Evolutionary conservation across 2,888 invertebrate genomes (phyloP).

Genomic region (Pteria penguin): DNA sequence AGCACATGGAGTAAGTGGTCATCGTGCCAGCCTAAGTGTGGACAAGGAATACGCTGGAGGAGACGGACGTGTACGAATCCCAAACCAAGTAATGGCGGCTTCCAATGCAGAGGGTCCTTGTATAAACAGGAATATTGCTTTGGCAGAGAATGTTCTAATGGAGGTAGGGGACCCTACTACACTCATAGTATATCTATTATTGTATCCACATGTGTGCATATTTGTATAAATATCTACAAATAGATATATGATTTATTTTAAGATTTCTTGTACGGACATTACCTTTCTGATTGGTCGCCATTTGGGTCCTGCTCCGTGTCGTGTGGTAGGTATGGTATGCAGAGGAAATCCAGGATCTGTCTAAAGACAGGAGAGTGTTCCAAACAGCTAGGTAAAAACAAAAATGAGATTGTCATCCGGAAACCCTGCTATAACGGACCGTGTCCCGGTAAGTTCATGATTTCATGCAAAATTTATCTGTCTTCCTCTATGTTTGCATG

Average conservation of each 20-base stretch:
- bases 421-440: slow-evolving; percentile 53
- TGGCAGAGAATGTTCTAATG: slow-evolving; percentile 17
- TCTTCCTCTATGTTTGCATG: no score
- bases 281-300: slow-evolving; percentile 53
- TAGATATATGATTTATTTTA: neutral
- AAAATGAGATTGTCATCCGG: neutral
- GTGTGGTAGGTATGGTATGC: slow-evolving; percentile 54
- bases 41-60: slow-evolving; percentile 44
- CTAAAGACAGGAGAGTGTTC: slow-evolving; percentile 35
- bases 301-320: slow-evolving; percentile 49
- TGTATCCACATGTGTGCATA: no score
- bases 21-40: slow-evolving; percentile 49
- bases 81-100: slow-evolving; percentile 49
- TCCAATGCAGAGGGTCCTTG: slow-evolving; percentile 43
- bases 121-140: slow-evolving; percentile 39
- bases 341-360: slow-evolving; percentile 40
- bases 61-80: slow-evolving; percentile 56
- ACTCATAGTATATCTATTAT: neutral
- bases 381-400: neutral
- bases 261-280: slow-evolving; percentile 22
- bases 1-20: slow-evolving; percentile 57
- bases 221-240: neutral
- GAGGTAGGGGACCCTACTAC: slow-evolving; percentile 7
- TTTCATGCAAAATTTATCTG: no score
- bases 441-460: slow-evolving; percentile 50